Evolutionary conservation across 2,888 invertebrate species (phyloP).

Genomic region (Platycheirus rosarum): DNA sequence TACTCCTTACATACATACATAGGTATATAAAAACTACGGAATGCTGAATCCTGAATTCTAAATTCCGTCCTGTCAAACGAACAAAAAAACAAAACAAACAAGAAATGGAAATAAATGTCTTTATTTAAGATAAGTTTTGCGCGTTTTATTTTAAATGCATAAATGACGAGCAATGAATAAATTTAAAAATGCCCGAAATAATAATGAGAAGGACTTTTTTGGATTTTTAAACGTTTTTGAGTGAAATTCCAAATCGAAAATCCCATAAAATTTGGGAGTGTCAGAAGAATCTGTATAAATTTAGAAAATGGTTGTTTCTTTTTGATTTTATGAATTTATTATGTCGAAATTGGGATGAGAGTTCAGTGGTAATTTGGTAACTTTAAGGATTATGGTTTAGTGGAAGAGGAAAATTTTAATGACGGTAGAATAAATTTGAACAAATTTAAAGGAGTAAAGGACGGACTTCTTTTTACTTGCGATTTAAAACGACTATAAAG

Average conservation of each 20-base stretch:
- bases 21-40: too few relatives aligned
- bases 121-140: constrained; percentile 19
- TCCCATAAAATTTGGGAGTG: constrained; percentile 4
- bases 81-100: too few relatives aligned
- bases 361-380: too few relatives aligned
- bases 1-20: too few relatives aligned
- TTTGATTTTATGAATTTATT: not conserved
- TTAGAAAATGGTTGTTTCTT: constrained; percentile 6
- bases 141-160: constrained; percentile 19
- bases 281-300: constrained; percentile 4
- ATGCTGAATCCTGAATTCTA: constrained; percentile 5
- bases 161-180: constrained; percentile 59
- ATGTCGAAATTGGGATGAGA: too few relatives aligned
- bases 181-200: constrained; percentile 47
- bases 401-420: too few relatives aligned
- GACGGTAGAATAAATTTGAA: too few relatives aligned
- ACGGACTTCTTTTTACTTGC: too few relatives aligned
- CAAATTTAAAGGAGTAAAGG: too few relatives aligned
- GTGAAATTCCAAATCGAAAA: constrained; percentile 43
- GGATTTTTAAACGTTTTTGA: constrained; percentile 23
- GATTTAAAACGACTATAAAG: too few relatives aligned
- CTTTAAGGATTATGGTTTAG: not conserved
- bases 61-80: too few relatives aligned
- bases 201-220: constrained; percentile 7
- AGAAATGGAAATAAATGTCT: constrained; percentile 4